Evolutionary conservation across 2,797 vertebrate genomes (phyloP).

Genomic region (Eulemur coronatus): DNA sequence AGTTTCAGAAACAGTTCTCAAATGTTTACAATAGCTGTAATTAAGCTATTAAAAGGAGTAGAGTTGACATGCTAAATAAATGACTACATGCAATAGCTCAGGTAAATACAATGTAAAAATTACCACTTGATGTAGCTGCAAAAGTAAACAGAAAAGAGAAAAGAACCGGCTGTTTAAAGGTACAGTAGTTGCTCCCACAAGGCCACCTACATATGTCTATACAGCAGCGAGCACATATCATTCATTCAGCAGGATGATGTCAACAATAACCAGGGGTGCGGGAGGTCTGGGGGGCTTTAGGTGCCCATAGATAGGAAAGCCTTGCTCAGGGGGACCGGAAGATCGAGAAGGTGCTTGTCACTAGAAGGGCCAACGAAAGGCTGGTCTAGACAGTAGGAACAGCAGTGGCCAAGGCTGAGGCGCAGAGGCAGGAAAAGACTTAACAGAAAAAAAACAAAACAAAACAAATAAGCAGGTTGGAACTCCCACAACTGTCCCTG

Average conservation of each 20-base stretch:
- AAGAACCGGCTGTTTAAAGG: background rate
- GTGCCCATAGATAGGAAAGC: background rate
- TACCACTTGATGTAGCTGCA: background rate
- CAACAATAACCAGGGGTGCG: accelerated
- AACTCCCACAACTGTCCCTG: background rate
- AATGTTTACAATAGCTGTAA: background rate
- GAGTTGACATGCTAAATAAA: background rate
- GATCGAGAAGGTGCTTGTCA: background rate
- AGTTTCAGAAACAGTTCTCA: background rate
- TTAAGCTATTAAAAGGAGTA: background rate
- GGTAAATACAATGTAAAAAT: background rate
- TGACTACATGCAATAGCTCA: background rate
- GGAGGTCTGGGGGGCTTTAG: background rate
- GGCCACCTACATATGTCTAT: accelerated
- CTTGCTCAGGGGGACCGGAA: background rate
- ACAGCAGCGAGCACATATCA: accelerated
- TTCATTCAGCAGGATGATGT: background rate
- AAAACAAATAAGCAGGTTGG: background rate
- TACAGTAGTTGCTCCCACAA: accelerated
- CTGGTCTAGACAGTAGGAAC: background rate
- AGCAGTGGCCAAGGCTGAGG: background rate
- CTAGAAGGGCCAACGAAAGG: background rate
- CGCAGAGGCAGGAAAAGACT: background rate
- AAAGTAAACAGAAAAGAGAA: background rate
- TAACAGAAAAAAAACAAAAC: background rate